phyloP scores from a whole-genome alignment of 2,888 invertebrate genomes.

The Idaea dimidiata region DNA sequence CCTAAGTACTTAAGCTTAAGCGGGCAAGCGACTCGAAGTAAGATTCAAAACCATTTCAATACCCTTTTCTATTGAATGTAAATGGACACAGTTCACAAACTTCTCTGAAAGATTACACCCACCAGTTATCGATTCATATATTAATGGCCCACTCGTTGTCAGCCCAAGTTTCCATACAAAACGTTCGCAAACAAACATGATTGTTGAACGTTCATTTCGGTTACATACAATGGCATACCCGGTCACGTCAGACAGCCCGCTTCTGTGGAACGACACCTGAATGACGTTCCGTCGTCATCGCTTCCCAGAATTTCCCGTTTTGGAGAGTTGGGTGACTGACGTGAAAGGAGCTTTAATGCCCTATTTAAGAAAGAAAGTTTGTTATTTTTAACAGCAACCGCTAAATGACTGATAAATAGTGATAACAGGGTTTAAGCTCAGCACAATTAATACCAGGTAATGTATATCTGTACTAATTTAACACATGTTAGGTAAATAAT shows the following conservation, averaged over 20 bases:
- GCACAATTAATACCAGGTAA: too few species aligned
- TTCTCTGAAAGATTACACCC: neutral
- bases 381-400: neutral
- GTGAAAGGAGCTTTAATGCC: neutral
- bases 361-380: neutral
- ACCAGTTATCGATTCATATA: neutral
- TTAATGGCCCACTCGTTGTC: slow-evolving; percentile 1
- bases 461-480: too few species aligned
- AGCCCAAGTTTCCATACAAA: neutral
- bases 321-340: slow-evolving; percentile 6
- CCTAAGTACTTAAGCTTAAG: too few species aligned
- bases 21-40: neutral
- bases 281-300: slow-evolving; percentile 31
- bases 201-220: slow-evolving; percentile 32
- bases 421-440: too few species aligned
- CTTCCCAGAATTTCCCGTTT: slow-evolving; percentile 16
- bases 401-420: too few species aligned
- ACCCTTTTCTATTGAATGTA: neutral
- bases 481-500: too few species aligned
- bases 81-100: neutral
- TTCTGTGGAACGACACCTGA: slow-evolving; percentile 30
- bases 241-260: slow-evolving; percentile 17
- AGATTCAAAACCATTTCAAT: neutral
- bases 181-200: slow-evolving; percentile 1
- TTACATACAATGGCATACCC: slow-evolving; percentile 31